These are phyloP conservation scores for Herminia tarsipennalis DNA, from an alignment of 2,888 invertebrate species.

Conservation along the genomic window DNA sequence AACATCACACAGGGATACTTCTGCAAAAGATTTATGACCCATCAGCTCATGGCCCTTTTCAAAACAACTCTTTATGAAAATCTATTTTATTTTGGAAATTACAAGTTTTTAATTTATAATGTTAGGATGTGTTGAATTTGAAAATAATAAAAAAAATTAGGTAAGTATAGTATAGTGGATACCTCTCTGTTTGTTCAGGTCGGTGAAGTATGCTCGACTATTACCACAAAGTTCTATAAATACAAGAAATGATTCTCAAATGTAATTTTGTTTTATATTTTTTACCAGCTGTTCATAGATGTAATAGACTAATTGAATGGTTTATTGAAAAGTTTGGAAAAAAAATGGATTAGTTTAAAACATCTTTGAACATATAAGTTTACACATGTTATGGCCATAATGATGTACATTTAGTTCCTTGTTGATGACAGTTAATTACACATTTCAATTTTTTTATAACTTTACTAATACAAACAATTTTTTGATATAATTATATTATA, in stretches of 20 bases:
- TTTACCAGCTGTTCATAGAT: conserved; percentile 67
- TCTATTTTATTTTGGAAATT: conserved; percentile 30
- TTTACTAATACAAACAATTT: too few species aligned
- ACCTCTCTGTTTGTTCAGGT: conserved; percentile 86
- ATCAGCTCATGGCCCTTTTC: conserved; percentile 85
- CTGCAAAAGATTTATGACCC: conserved; percentile 93
- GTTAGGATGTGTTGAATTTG: conserved; percentile 52
- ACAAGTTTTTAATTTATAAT: conserved; percentile 41
- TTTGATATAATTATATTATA: too few species aligned
- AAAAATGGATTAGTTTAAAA: conserved; percentile 29
- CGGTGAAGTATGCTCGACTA: conserved; percentile 86
- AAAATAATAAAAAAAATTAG: conserved; percentile 65
- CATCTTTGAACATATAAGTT: conserved; percentile 36
- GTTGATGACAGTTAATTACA: background rate
- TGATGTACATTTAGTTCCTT: background rate
- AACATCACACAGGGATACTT: conserved; percentile 89
- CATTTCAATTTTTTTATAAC: too few species aligned
- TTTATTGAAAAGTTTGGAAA: background rate
- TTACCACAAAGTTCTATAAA: conserved; percentile 87
- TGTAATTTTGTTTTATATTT: conserved; percentile 77
- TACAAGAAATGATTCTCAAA: conserved; percentile 86
- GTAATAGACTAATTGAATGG: conserved; percentile 34
- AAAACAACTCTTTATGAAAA: conserved; percentile 60
- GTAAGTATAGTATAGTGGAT: conserved; percentile 83
- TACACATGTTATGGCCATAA: background rate